These are phyloP conservation scores for Aspidiotus rigidus DNA, from an alignment of 2,888 invertebrate species.

Conservation along the genomic window DNA sequence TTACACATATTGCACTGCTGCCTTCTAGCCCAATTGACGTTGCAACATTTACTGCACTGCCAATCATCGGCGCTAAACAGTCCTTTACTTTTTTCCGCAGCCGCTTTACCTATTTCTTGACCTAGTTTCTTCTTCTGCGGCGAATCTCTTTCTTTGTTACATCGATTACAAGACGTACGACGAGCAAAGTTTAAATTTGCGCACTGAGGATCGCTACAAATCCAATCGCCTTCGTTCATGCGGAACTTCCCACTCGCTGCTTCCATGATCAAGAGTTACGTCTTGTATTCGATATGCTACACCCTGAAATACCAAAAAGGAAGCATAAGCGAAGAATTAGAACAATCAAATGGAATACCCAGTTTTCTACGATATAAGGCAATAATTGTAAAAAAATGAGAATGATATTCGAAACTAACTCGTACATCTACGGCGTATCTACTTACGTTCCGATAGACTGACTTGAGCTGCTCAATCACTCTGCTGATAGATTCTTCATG, in stretches of 20 bases:
- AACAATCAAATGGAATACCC: too few relatives aligned
- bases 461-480: too few relatives aligned
- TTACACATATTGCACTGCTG: conserved; percentile 97
- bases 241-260: conserved; percentile 36
- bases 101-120: conserved; percentile 94
- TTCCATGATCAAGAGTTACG: conserved; percentile 1
- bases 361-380: too few relatives aligned
- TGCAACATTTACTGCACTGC: conserved; percentile 99
- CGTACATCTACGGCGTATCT: too few relatives aligned
- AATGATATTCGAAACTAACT: too few relatives aligned
- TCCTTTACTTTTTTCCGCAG: conserved; percentile 96
- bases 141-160: conserved; percentile 60
- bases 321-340: too few relatives aligned
- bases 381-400: too few relatives aligned
- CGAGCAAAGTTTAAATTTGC: conserved; percentile 92
- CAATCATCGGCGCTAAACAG: conserved; percentile 96
- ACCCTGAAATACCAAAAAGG: too few relatives aligned
- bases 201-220: conserved; percentile 59
- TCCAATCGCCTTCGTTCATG: conserved; percentile 53
- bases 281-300: too few relatives aligned
- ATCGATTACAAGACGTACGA: conserved; percentile 81
- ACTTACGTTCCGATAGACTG: too few relatives aligned
- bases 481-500: too few relatives aligned
- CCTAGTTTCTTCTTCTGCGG: conserved; percentile 65
- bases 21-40: conserved; percentile 96